These are phyloP conservation scores for Dryobotodes eremita DNA, from an alignment of 2,888 invertebrate genomes.

Conservation along the genomic window DNA sequence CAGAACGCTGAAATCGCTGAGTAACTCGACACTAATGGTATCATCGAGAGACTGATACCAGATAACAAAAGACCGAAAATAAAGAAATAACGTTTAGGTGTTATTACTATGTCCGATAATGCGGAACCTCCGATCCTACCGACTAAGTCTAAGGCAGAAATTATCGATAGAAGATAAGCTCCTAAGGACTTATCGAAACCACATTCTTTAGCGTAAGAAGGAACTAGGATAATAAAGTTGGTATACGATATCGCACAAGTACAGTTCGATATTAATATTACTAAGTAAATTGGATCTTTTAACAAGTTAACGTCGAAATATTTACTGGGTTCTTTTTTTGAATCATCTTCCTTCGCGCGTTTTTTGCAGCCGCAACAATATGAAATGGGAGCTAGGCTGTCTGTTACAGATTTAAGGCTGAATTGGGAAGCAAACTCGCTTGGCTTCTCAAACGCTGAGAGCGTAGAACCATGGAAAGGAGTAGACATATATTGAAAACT, in stretches of 20 bases:
- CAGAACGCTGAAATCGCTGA: conserved; percentile 92
- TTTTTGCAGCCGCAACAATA: conserved; percentile 85
- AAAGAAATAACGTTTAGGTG: conserved; percentile 96
- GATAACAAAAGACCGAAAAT: conserved; percentile 95
- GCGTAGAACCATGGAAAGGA: conserved; percentile 95
- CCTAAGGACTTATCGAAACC: conserved; percentile 93
- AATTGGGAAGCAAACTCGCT: conserved; percentile 95
- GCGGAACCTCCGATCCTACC: conserved; percentile 97
- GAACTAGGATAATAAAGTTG: conserved; percentile 95
- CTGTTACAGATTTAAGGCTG: conserved; percentile 93
- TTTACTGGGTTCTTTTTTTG: conserved; percentile 89
- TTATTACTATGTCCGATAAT: conserved; percentile 93
- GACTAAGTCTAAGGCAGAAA: conserved; percentile 95
- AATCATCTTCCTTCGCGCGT: conserved; percentile 78
- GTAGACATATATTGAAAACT: conserved; percentile 96
- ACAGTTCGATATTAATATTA: conserved; percentile 95
- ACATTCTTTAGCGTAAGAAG: conserved; percentile 93
- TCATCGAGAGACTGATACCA: conserved; percentile 93
- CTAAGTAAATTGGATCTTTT: conserved; percentile 95
- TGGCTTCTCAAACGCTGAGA: conserved; percentile 94
- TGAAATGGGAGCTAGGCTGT: conserved; percentile 87
- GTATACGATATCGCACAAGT: conserved; percentile 97
- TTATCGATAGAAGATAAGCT: conserved; percentile 94
- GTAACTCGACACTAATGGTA: conserved; percentile 93
- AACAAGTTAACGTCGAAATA: conserved; percentile 94